phyloP scores from a whole-genome alignment of 2,113 vertebrate species.

The Dunckerocampus dactyliophorus region DNA sequence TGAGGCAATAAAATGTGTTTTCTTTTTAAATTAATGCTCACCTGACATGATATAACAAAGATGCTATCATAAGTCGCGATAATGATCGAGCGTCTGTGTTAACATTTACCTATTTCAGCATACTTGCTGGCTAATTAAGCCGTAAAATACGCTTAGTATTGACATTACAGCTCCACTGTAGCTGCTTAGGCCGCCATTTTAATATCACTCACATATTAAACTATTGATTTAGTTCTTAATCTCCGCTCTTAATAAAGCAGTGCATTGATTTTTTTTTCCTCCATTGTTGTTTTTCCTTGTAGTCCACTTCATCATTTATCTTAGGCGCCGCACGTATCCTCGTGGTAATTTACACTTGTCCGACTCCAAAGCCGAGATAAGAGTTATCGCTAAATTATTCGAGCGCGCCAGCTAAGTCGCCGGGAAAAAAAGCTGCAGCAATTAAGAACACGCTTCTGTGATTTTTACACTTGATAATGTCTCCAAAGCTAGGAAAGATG shows the following conservation, averaged over 20 bases:
- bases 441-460: conserved; percentile 44
- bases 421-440: conserved; percentile 32
- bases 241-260: conserved; percentile 7
- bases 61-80: conserved; percentile 7
- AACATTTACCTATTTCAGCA: conserved; percentile 14
- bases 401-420: conserved; percentile 7
- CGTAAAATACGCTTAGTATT: conserved; percentile 29
- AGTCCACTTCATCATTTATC: conserved; percentile 21
- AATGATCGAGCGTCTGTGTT: conserved; percentile 30
- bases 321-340: conserved; percentile 16
- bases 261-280: conserved; percentile 3
- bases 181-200: conserved; percentile 9
- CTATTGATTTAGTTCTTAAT: conserved; percentile 33
- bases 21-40: background rate
- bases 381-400: conserved; percentile 45
- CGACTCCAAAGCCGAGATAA: conserved; percentile 46
- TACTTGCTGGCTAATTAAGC: conserved; percentile 36
- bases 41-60: conserved; percentile 11
- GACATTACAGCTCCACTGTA: conserved; percentile 13
- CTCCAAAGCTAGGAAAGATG: conserved; percentile 38
- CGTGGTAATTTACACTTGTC: conserved; percentile 34
- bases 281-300: conserved; percentile 18
- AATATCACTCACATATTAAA: conserved; percentile 28
- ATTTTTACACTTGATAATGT: conserved; percentile 52
- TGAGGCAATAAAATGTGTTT: background rate